A percentile compares a stretch with the other conserved stretches of the same genome.
These are phyloP conservation scores for Argynnis bischoffii DNA, from an alignment of 2,888 invertebrate genomes.

Conservation along the genomic window DNA sequence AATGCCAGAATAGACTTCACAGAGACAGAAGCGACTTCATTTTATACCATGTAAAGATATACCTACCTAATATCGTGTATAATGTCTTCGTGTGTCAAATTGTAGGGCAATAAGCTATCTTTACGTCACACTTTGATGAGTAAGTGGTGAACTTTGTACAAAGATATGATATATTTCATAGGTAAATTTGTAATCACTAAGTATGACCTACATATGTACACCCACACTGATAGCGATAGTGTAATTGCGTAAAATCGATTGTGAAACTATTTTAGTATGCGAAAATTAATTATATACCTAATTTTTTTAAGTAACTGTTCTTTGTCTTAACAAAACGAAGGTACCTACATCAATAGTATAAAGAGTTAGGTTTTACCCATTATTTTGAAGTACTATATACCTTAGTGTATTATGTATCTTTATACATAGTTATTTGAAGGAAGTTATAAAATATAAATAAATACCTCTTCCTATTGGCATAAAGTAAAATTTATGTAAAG, in stretches of 20 bases:
- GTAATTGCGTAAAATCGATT: slow-evolving; percentile 34
- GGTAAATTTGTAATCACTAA: slow-evolving; percentile 40
- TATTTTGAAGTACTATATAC: no score
- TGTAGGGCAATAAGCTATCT: slow-evolving; percentile 16
- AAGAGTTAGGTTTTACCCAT: no score
- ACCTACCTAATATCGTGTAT: background rate
- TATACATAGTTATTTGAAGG: no score
- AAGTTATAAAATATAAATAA: no score
- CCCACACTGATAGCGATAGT: slow-evolving; percentile 31
- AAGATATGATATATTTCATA: slow-evolving; percentile 35
- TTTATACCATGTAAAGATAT: no score
- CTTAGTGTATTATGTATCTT: no score
- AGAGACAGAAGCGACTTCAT: no score
- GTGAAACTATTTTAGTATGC: slow-evolving; percentile 26
- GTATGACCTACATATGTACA: slow-evolving; percentile 31
- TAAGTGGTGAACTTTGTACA: slow-evolving; percentile 30
- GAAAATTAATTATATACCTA: background rate
- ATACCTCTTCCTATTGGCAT: no score
- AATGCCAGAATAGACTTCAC: no score
- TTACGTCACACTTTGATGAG: slow-evolving; percentile 42
- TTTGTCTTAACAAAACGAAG: background rate
- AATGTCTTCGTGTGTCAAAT: no score
- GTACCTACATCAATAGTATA: background rate
- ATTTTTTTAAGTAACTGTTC: background rate
- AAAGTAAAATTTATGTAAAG: no score